Base-by-base conservation (phyloP, 2,888 invertebrate species). In the Dascillus cervinus region DNA sequence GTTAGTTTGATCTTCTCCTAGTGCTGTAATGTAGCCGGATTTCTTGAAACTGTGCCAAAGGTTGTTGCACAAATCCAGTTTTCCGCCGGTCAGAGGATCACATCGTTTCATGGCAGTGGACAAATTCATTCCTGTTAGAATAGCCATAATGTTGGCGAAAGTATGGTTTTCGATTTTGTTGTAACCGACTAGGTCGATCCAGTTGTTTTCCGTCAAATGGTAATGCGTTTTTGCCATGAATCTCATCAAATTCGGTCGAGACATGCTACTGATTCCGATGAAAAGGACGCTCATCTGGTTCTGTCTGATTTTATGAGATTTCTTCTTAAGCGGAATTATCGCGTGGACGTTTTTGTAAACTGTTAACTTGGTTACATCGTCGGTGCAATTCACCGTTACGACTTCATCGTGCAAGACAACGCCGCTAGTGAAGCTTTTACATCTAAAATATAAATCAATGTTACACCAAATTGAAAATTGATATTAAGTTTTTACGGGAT, bases 111-210 rank as follows among this genome's bases (percentile, higher is more conserved):
- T 65, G 6, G 76, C 65, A n/a, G 67, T 50, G 1, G 58, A 26
- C 13, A 34, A 25, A 35, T 64, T 57, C 37, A 72, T 69, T 1
- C 91, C 92, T 0, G 83, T 79, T n/a, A 86, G 66, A 23, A 84
- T 70, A 0, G 90, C 87, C 73, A 90, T 82, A 26, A 94, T 62
- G 62, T 95, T 95, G 0, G 92, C 89, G 54, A 86, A 88, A 0
- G 91, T 92, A 51, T 92, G 92, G 53, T 91, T 91, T 4, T 79
- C 88, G 39, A 86, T 75, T 75, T 87, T 74, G 43, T 72, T 73
- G 33, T 64, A 64, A 1, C 57, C 61, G 28, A 47, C 44, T 26
- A 59, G 51, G 43, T 63, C 63, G 10, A 54, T 37, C 52, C 64
- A 64, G 13, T 42, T 43, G 26, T 52, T 75, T 10, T 76, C 70